These are phyloP conservation scores for Lysiphlebus fabarum DNA, from an alignment of 1,140 invertebrate genomes.

Conservation along the genomic window DNA sequence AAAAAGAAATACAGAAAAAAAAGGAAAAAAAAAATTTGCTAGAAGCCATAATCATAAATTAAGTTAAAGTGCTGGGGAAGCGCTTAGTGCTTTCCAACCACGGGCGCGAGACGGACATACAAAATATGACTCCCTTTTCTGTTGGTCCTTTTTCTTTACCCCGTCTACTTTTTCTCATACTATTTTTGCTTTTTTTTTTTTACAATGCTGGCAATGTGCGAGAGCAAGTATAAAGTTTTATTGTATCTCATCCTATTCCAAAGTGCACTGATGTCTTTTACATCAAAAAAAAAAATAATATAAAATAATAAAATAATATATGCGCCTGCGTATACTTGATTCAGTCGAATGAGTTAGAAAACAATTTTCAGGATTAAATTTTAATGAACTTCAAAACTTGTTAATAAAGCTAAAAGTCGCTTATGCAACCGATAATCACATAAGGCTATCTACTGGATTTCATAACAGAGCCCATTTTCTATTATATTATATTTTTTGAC, in stretches of 20 bases:
- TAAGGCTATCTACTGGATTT: neutral
- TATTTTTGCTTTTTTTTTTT: conserved; percentile 3
- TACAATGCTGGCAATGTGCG: conserved; percentile 4
- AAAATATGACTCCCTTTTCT: neutral
- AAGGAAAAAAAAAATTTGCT: conserved; percentile 26
- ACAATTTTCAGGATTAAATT: conserved; percentile 31
- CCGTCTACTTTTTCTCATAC: conserved; percentile 14
- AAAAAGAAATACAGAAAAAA: conserved; percentile 30
- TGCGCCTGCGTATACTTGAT: conserved; percentile 2
- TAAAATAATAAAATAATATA: no score
- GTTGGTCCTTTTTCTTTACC: conserved; percentile 27
- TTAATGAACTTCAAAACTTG: conserved; percentile 29
- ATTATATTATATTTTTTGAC: neutral
- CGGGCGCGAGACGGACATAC: conserved; percentile 18
- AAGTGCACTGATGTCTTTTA: no score
- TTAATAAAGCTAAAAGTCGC: conserved; percentile 18
- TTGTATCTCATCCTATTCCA: no score
- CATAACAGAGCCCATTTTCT: conserved; percentile 6
- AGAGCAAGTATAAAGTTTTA: neutral
- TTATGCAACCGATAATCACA: conserved; percentile 19
- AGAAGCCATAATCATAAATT: conserved; percentile 49
- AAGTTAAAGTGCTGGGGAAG: conserved; percentile 44
- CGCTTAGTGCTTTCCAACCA: conserved; percentile 34
- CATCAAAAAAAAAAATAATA: no score
- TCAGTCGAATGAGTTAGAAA: conserved; percentile 21